Percentiles rank a stretch among this genome's conserved stretches.
phyloP scores from a whole-genome alignment of 37 sponge, comb jelly and placozoan genomes.

The Hexactinellida sp. region DNA sequence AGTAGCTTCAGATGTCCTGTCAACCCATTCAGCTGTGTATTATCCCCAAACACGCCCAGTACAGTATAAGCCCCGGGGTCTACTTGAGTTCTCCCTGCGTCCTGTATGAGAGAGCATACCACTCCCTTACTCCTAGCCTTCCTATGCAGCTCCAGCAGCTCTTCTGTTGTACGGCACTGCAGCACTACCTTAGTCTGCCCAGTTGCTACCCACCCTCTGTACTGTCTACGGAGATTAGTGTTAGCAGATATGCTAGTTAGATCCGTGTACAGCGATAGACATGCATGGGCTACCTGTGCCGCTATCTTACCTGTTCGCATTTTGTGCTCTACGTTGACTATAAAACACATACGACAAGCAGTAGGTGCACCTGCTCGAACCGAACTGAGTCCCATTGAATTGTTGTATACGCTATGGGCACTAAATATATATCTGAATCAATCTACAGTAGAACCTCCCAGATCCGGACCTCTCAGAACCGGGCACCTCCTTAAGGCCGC shows the following conservation, averaged over 20 bases:
- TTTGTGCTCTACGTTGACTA: constrained; percentile 51
- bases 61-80: constrained; percentile 58
- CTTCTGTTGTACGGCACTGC: constrained; percentile 27
- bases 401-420: too few species aligned
- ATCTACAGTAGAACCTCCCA: too few species aligned
- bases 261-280: constrained; percentile 37
- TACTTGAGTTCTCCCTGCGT: constrained; percentile 69
- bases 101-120: constrained; percentile 30
- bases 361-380: too few species aligned
- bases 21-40: constrained; percentile 24
- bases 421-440: too few species aligned
- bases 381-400: too few species aligned
- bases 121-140: constrained; percentile 24
- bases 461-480: too few species aligned
- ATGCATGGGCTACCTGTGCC: constrained; percentile 71
- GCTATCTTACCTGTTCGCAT: constrained; percentile 70
- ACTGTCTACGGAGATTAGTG: not conserved
- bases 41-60: constrained; percentile 53
- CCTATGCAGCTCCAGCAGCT: constrained; percentile 28
- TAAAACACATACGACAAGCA: constrained; percentile 54
- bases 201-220: constrained; percentile 31
- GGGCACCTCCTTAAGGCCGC: too few species aligned
- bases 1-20: constrained; percentile 51
- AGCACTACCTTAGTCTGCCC: constrained; percentile 53
- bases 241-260: constrained; percentile 27